Evolutionary conservation across 2,113 vertebrate species (phyloP).

Genomic region (Phocoena phocoena): DNA sequence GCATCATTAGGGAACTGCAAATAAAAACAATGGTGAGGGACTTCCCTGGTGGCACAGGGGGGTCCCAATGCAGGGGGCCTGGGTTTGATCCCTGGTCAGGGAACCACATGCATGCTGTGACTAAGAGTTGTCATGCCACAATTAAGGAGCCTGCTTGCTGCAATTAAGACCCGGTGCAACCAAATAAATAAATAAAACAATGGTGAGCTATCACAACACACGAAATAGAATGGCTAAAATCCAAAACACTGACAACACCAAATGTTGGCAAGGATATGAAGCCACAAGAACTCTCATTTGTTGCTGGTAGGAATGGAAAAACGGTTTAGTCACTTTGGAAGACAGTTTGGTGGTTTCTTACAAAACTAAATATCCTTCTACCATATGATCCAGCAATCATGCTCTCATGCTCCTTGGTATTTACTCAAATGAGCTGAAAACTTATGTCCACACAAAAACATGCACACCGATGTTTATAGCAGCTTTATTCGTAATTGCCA

Average conservation of each 20-base stretch:
- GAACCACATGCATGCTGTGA: too few relatives aligned
- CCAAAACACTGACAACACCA: not conserved
- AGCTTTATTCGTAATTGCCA: not conserved
- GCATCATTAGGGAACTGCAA: not conserved
- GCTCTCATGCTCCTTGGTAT: not conserved
- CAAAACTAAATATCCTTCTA: not conserved
- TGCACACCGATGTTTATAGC: not conserved
- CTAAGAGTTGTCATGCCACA: too few relatives aligned
- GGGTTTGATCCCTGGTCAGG: too few relatives aligned
- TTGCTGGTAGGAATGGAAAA: not conserved
- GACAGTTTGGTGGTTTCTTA: not conserved
- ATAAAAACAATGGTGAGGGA: not conserved
- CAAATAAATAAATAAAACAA: too few relatives aligned
- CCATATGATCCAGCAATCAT: not conserved
- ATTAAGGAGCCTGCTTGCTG: too few relatives aligned
- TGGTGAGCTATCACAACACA: not conserved
- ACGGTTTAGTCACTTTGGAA: not conserved
- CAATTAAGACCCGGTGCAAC: too few relatives aligned
- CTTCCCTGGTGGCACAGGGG: too few relatives aligned
- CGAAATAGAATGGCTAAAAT: not conserved
- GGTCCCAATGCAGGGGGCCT: too few relatives aligned
- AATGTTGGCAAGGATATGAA: not conserved
- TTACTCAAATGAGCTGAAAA: not conserved
- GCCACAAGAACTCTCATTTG: not conserved
- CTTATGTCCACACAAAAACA: not conserved